These are phyloP conservation scores for Ariolimax columbianus DNA, from an alignment of 2,888 invertebrate genomes.

Conservation along the genomic window DNA sequence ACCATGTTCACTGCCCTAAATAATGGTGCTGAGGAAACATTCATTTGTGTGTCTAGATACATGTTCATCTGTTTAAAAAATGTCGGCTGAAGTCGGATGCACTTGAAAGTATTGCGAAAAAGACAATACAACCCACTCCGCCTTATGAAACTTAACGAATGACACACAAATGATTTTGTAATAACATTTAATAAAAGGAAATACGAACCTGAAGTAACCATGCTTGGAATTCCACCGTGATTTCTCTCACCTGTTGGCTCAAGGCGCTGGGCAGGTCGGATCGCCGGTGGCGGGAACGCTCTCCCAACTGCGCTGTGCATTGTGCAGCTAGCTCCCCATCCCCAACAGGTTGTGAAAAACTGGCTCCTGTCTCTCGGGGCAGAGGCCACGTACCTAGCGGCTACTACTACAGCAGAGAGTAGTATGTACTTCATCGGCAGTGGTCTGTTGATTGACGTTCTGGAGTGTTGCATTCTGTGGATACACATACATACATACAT, in stretches of 20 bases:
- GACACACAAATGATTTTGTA: no score
- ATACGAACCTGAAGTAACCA: slow-evolving; percentile 38
- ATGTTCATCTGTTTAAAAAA: no score
- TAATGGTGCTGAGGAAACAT: no score
- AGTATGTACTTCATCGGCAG: not conserved
- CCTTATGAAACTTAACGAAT: no score
- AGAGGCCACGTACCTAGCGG: not conserved
- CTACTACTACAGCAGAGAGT: not conserved
- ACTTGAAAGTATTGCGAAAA: no score
- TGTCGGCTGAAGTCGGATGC: no score
- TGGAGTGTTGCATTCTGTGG: not conserved
- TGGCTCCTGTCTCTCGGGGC: slow-evolving; percentile 54
- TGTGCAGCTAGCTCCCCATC: slow-evolving; percentile 68
- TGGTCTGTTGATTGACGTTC: no score
- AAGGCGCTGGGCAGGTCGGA: slow-evolving; percentile 3
- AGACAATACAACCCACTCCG: no score
- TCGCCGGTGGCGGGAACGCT: slow-evolving; percentile 1
- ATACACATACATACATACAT: not conserved
- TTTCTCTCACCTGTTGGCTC: not conserved
- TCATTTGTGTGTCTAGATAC: no score
- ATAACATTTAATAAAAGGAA: no score
- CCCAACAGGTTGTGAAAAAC: slow-evolving; percentile 63
- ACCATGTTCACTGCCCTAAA: no score
- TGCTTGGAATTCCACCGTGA: slow-evolving; percentile 28
- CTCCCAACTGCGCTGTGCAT: slow-evolving; percentile 51